Evolutionary conservation across 2,888 invertebrate species (phyloP).

Genomic region (Conomelus anceps): DNA sequence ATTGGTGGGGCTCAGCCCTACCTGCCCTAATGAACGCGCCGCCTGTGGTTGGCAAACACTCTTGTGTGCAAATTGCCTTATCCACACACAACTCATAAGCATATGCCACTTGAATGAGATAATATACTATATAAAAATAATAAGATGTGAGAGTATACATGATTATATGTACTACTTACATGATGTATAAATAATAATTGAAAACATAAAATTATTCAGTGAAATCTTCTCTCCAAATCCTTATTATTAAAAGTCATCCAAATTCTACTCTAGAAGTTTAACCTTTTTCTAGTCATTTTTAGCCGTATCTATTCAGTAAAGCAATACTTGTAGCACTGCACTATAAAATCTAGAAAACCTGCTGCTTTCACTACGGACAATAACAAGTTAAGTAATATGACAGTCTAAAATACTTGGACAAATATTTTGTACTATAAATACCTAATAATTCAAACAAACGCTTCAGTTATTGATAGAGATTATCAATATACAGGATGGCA

Average conservation of each 20-base stretch:
- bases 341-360: not conserved
- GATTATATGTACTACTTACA: not conserved
- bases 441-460: not conserved
- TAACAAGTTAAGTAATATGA: not conserved
- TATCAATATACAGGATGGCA: no score
- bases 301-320: not conserved
- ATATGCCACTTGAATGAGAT: not conserved
- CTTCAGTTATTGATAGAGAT: not conserved
- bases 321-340: not conserved
- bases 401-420: not conserved
- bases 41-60: no score
- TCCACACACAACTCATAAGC: not conserved
- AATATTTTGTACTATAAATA: not conserved
- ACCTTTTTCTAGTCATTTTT: not conserved
- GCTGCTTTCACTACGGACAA: not conserved
- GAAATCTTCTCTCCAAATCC: not conserved
- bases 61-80: no score
- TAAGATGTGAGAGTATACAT: no score
- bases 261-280: not conserved
- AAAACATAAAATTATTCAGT: not conserved
- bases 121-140: not conserved
- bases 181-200: not conserved
- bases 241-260: not conserved
- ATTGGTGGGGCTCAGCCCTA: no score
- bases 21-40: no score